Base-by-base conservation (phyloP, 2,113 vertebrate genomes). In the Oenanthe melanoleuca region DNA sequence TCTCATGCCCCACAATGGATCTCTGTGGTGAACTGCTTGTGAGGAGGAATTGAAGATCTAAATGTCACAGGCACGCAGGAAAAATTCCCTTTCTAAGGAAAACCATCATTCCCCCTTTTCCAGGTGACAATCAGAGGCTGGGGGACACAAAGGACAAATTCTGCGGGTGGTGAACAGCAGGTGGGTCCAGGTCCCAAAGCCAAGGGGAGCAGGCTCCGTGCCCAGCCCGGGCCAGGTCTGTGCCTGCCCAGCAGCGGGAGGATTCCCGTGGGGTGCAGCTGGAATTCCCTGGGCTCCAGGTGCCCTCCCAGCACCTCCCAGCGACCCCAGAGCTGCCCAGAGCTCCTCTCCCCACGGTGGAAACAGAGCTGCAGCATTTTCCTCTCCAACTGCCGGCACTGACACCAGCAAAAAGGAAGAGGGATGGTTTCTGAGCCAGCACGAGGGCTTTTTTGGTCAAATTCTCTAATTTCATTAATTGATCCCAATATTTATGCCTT, bases 401-500 rank as follows among this genome's bases (percentile, higher is more conserved):
- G 53, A 75, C 75, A 71, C 53, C 21, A 77, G 93, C 88, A 80
- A 74, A 88, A 92, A 88, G 82, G 90, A 83, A 94, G 86, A 93
- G 73, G 85, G 88, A 71, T 78, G 52, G 31, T 86, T 96, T 96
- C 93, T 56, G 71, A 95, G 94, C 96, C 93, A 96, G 92, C 79
- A 0, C 88, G 40, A 78, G 38, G 93, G 94, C 75, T 94, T 94
- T 93, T 97, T 94, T 69, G 96, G 95, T 96, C 96, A 95, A 96
- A 94, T 90, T 65, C 70, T 94, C 92, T 93, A 88, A 96, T 95
- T 96, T 92, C 93, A 96, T 95, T 96, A 96, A 95, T 93, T 96
- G 92, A 96, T 96, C 93, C 95, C 95, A 97, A 96, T 96, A 96
- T 95, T 96, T 96, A 96, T 86, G 95, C 93, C n/a, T 94, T 93